These are phyloP conservation scores for Bathynomus jamesi DNA, from an alignment of 1,140 invertebrate species.

Conservation along the genomic window DNA sequence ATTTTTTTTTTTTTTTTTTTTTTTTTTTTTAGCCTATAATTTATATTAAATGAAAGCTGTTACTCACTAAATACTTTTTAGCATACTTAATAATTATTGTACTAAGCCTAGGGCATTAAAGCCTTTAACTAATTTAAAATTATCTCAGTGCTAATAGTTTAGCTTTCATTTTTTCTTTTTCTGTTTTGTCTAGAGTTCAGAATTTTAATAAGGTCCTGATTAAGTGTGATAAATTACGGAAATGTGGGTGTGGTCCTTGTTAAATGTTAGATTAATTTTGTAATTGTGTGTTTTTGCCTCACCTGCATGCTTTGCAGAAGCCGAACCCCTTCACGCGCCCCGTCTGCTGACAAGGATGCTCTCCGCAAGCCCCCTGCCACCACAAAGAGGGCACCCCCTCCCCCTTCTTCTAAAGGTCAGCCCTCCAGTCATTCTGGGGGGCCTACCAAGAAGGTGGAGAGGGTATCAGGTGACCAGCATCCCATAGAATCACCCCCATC, in stretches of 20 bases:
- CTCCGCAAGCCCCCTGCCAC: slow-evolving; percentile 22
- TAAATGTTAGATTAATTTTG: not conserved
- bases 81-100: too few species aligned
- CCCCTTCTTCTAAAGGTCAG: not conserved
- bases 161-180: not conserved
- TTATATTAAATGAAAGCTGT: not conserved
- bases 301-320: slow-evolving; percentile 28
- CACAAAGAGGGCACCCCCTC: slow-evolving; percentile 1
- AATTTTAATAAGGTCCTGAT: not conserved
- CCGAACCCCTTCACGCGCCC: slow-evolving; percentile 30
- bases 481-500: not conserved
- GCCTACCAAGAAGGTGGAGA: slow-evolving; percentile 7
- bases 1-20: not conserved
- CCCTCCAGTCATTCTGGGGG: not conserved
- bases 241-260: not conserved
- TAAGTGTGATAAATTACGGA: not conserved
- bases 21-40: not conserved
- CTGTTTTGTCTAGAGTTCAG: not conserved
- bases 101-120: too few species aligned
- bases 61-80: too few species aligned
- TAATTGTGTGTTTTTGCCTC: not conserved
- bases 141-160: not conserved
- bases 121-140: too few species aligned
- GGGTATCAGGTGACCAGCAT: not conserved
- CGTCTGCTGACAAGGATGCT: slow-evolving; percentile 33